Percentiles rank a stretch among this genome's conserved stretches.
phyloP scores from a whole-genome alignment of 2,113 vertebrate genomes.

The Apodemus speciosus region DNA sequence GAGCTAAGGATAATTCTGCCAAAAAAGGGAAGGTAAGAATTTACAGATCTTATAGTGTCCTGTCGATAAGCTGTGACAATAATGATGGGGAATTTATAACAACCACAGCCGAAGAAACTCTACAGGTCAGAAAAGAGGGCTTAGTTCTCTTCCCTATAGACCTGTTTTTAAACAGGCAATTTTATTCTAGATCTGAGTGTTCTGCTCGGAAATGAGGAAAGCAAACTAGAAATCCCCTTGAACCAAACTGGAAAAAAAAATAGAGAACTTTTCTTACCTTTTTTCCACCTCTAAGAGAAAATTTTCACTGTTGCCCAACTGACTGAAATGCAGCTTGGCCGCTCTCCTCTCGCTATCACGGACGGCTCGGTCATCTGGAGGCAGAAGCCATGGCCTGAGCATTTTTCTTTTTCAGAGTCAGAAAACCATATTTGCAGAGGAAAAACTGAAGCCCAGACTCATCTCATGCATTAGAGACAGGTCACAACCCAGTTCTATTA shows the following conservation, averaged over 20 bases:
- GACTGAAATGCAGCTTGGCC: slow-evolving; percentile 71
- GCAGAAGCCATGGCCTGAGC: slow-evolving; percentile 19
- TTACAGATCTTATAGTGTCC: not conserved
- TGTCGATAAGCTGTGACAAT: not conserved
- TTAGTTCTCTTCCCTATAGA: slow-evolving; percentile 23
- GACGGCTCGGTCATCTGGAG: slow-evolving; percentile 65
- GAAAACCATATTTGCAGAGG: slow-evolving; percentile 56
- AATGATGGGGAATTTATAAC: slow-evolving; percentile 33
- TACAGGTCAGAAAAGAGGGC: slow-evolving; percentile 21
- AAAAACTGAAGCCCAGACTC: slow-evolving; percentile 59
- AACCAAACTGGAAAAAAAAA: not conserved
- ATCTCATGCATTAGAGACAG: slow-evolving; percentile 58
- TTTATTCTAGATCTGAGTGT: slow-evolving; percentile 45
- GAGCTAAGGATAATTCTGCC: not conserved
- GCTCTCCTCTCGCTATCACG: slow-evolving; percentile 71
- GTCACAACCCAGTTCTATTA: slow-evolving; percentile 70
- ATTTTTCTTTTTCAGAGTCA: slow-evolving; percentile 46
- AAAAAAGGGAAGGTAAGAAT: slow-evolving; percentile 21
- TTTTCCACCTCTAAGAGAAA: slow-evolving; percentile 72
- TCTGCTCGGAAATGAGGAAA: slow-evolving; percentile 38
- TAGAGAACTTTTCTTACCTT: slow-evolving; percentile 68
- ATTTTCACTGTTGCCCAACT: slow-evolving; percentile 66
- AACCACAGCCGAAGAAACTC: slow-evolving; percentile 42
- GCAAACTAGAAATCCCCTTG: slow-evolving; percentile 49
- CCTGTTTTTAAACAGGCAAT: slow-evolving; percentile 4